Base-by-base conservation (phyloP, 2,113 vertebrate genomes). In the Bagarius yarrelli region DNA sequence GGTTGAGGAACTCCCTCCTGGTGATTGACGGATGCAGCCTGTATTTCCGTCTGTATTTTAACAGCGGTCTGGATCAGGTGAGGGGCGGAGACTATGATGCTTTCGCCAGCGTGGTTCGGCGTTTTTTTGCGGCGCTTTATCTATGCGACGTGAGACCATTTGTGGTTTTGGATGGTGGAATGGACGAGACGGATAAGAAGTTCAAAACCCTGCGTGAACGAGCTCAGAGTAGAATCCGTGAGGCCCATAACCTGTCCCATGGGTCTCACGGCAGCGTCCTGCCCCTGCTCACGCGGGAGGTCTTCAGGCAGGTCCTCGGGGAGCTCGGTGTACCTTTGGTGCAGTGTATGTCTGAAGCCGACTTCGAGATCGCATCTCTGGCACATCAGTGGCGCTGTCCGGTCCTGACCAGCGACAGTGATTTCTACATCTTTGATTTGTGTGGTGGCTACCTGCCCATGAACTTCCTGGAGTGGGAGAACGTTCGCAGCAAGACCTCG, bases 361-460 rank as follows among this genome's bases (percentile, higher is more conserved):
- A 99, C 87, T 89, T 92, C 79, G 97, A 99, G 81, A 94, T 98
- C 44, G 95, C 95, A 11, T 94, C 94, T 25, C 91, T 99, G 78
- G 98, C 97, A 52, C 95, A 92, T 83, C 90, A 94, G 32, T 98
- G 96, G 97, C 90, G 88, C 36, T 99, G 97, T 55, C 96, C 97
- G 0, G 94, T 99, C 19, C 89, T 99, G 61, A 94, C 94, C 2
- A 95, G 94, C 1, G 98, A 99, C 85, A 99, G 97, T 82, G 98
- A 99, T 87, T 99, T 99, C 85, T 99, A 91, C 85, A 93, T 97
- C 76, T 99, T 97, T 89, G 94, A 97, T 79, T 88, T 99, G 78
- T 90, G 91, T 83, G 92, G 88, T 79, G 98, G 97, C 0, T 98
- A 95, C 88, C 91, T 95, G 78, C 95, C 97, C 0, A 81, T 96